phyloP scores from a whole-genome alignment of 2,113 vertebrate species.

The Cochlearius cochlearius region DNA sequence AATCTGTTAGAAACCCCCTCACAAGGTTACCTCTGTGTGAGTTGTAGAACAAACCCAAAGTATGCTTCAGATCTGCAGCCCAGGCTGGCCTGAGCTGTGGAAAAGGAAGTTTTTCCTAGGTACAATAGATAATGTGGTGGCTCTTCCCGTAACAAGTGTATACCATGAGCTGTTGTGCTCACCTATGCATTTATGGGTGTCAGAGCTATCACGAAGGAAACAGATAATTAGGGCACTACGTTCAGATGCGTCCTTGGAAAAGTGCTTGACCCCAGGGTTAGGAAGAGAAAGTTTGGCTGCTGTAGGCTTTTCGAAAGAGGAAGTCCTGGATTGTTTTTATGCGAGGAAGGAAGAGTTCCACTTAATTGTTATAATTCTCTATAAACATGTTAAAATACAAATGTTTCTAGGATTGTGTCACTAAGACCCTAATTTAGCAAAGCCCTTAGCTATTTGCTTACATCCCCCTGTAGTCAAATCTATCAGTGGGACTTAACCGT shows the following conservation, averaged over 20 bases:
- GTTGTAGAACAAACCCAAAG: background rate
- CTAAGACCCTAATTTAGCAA: slow-evolving; percentile 25
- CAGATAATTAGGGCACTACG: background rate
- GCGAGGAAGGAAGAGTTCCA: slow-evolving; percentile 46
- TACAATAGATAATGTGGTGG: background rate
- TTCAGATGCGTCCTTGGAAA: slow-evolving; percentile 41
- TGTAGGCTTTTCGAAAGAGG: background rate
- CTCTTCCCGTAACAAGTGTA: background rate
- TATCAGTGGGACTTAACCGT: slow-evolving; percentile 47
- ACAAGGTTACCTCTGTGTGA: background rate
- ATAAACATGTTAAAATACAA: slow-evolving; percentile 62
- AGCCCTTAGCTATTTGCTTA: slow-evolving; percentile 54
- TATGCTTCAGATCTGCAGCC: background rate
- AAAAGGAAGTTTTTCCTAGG: background rate
- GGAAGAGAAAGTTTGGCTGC: slow-evolving; percentile 51
- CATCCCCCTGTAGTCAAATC: slow-evolving; percentile 48
- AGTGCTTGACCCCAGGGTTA: slow-evolving; percentile 22
- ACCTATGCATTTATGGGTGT: background rate
- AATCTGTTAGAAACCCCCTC: background rate
- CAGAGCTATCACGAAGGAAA: background rate
- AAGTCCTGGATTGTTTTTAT: slow-evolving; percentile 45
- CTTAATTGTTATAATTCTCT: slow-evolving; percentile 59
- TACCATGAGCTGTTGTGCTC: background rate
- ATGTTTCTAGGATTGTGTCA: slow-evolving; percentile 59
- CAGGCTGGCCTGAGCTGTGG: background rate